Base-by-base conservation (phyloP, 1,140 invertebrate genomes). In the Daktulosphaira vitifoliae region DNA sequence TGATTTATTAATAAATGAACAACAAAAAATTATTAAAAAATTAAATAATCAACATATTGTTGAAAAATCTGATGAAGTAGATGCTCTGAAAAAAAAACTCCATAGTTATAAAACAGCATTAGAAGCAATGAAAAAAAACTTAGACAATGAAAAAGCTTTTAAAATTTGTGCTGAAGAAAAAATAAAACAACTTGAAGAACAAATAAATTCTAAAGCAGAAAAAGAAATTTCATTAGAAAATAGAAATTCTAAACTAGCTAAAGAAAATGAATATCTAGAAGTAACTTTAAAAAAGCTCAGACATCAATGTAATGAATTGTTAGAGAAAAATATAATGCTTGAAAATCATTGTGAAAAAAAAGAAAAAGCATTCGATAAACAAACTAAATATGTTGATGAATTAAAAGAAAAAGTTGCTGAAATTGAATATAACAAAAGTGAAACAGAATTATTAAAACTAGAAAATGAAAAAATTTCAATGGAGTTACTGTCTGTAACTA, bases 271-370 rank as follows among this genome's bases (percentile, higher is more conserved):
- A 50, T 26, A 20, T 49, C 4, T 65, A 7, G 22, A 65, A 65
- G 18, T 59, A 66, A 2, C 29, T 15, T n/a, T 26, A 23, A 20
- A 16, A 64, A 38, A 56, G 68, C 49, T 50, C 38, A 29, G 29
- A 25, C n/a, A 54, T 62, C 39, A 52, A 59, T 29, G 54, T 66
- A 51, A 62, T 67, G 15, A 64, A 53, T 44, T 50, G 56, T 5
- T 67, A 67, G 65, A 66, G 44, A 44, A 69, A 67, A 62, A 66
- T 66, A 48, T 65, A 66, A 39, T 65, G 39, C 18, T 66, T 20
- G 67, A 67, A 59, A 42, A 67, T 50, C 37, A 37, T 18, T 51
- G 50, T 20, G 37, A 46, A 66, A 25, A 68, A 65, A 62, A 53
- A 62, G 42, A 38, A n/a, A 2, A 65, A 67, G 51, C 49, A 26